Conservation (phyloP, 2,888 invertebrate species). For the Tricholauxania praeusta region DNA sequence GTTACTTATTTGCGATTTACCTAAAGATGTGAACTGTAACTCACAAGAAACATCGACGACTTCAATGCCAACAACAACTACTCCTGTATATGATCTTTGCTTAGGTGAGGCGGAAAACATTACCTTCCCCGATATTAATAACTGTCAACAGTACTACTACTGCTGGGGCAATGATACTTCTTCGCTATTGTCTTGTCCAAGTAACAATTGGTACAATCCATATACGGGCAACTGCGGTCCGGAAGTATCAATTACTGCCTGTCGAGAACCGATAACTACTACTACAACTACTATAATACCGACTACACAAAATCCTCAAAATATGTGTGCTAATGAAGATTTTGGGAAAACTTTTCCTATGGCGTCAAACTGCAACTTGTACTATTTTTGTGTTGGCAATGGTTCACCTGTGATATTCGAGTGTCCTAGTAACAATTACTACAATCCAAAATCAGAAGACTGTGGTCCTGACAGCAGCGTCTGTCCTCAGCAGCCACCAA, state of each 20-base stretch:
- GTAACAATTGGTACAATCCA: conserved; percentile 53
- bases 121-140: conserved; percentile 38
- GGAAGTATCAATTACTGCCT: conserved; percentile 50
- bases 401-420: conserved; percentile 43
- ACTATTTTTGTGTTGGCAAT: conserved; percentile 51
- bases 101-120: conserved; percentile 17
- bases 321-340: conserved; percentile 45
- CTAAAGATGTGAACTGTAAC: conserved; percentile 49
- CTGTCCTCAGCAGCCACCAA: conserved; percentile 37
- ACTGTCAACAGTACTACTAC: conserved; percentile 49
- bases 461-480: conserved; percentile 54
- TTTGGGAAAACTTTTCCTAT: conserved; percentile 46
- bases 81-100: conserved; percentile 35
- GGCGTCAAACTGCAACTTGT: conserved; percentile 48
- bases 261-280: conserved; percentile 35
- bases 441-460: conserved; percentile 50
- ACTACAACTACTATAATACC: conserved; percentile 39
- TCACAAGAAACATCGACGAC: conserved; percentile 44
- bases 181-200: conserved; percentile 46
- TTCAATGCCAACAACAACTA: conserved; percentile 15
- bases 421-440: conserved; percentile 53
- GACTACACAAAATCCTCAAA: conserved; percentile 32
- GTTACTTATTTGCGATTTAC: conserved; percentile 52
- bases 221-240: conserved; percentile 50
- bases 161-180: conserved; percentile 50